These are phyloP conservation scores for Platorchestia sp. DNA, from an alignment of 1,140 invertebrate species.

Conservation along the genomic window DNA sequence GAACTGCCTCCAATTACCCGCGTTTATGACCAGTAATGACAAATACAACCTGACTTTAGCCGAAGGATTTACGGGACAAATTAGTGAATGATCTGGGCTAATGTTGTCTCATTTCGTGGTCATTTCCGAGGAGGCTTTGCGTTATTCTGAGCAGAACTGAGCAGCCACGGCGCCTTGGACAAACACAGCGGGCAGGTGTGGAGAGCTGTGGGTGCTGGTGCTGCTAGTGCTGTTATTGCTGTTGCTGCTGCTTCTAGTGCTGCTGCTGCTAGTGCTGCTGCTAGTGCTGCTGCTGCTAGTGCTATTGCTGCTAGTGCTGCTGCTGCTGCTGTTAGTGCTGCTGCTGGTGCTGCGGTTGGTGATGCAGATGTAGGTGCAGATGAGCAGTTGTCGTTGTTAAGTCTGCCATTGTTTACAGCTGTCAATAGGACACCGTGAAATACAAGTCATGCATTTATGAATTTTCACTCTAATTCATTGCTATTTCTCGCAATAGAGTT, in stretches of 20 bases:
- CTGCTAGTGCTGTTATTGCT: neutral
- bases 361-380: too few relatives aligned
- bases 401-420: too few relatives aligned
- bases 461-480: too few relatives aligned
- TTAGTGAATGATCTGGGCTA: slow-evolving; percentile 47
- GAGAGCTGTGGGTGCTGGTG: neutral
- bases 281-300: neutral
- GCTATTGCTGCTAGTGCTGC: neutral
- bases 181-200: neutral
- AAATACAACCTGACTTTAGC: slow-evolving; percentile 49
- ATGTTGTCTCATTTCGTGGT: slow-evolving; percentile 46
- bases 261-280: neutral
- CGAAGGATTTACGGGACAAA: slow-evolving; percentile 14
- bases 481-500: too few relatives aligned
- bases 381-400: too few relatives aligned
- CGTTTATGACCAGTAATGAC: slow-evolving; percentile 53
- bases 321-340: too few relatives aligned
- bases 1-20: neutral
- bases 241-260: neutral
- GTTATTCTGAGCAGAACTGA: neutral
- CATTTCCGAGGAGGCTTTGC: slow-evolving; percentile 32
- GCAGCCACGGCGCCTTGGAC: neutral
- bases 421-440: too few relatives aligned
- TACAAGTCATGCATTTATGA: too few relatives aligned
- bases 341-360: neutral